Conservation (phyloP, 2,797 vertebrate species). For the Gambelia wislizenii region DNA sequence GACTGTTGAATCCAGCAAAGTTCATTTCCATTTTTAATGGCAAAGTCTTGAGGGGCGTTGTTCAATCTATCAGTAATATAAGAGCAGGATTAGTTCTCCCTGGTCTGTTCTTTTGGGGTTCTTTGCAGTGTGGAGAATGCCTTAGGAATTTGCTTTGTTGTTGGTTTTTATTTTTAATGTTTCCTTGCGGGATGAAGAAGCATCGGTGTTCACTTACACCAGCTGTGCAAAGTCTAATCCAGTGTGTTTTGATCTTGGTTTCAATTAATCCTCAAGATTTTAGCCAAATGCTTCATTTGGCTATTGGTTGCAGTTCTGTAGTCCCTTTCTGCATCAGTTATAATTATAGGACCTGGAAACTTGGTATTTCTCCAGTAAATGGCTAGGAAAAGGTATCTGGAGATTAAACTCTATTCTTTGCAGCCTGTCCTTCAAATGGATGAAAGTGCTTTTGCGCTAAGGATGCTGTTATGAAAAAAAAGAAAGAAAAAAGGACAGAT, state of each 20-base stretch:
- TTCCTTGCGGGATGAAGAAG: constrained; percentile 41
- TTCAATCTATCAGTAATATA: not conserved
- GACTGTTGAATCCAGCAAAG: no score
- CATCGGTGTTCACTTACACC: constrained; percentile 21
- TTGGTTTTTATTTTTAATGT: constrained; percentile 35
- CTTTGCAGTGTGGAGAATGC: constrained; percentile 25
- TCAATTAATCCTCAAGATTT: constrained; percentile 44
- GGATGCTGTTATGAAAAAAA: not conserved
- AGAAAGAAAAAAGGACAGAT: no score
- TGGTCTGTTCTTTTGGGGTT: constrained; percentile 15
- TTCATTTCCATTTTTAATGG: no score
- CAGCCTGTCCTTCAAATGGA: not conserved
- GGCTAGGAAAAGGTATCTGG: constrained; percentile 12
- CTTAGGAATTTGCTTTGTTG: constrained; percentile 40
- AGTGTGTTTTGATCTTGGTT: constrained; percentile 47
- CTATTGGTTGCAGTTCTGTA: not conserved
- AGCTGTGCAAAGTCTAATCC: constrained; percentile 42
- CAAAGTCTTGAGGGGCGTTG: constrained; percentile 2
- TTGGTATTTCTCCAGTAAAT: constrained; percentile 34
- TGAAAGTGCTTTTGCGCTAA: constrained; percentile 4
- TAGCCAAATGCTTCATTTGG: constrained; percentile 28
- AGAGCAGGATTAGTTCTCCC: constrained; percentile 19
- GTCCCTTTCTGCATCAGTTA: constrained; percentile 19
- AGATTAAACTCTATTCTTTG: not conserved
- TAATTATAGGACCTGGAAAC: constrained; percentile 24